Evolutionary conservation across 92 coral and sea anemone species (phyloP).

Genomic region (Palythoa caribaeorum): DNA sequence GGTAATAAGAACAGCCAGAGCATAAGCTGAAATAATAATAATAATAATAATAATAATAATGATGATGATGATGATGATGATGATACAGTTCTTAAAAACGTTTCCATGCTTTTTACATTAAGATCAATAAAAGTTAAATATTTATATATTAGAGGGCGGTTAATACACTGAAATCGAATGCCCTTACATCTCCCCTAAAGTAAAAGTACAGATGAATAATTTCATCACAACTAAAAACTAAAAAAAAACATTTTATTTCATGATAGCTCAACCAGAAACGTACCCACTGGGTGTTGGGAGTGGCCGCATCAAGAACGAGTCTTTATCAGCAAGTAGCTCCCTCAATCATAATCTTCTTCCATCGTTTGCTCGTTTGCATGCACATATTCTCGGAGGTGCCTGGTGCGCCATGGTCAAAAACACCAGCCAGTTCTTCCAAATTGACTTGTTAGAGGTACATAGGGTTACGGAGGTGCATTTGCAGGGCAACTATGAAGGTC

Average conservation of each 20-base stretch:
- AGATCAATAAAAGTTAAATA: too few relatives aligned
- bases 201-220: too few relatives aligned
- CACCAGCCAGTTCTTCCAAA: constrained; percentile 30
- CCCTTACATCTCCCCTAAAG: too few relatives aligned
- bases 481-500: constrained; percentile 35
- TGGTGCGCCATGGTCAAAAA: constrained; percentile 24
- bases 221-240: too few relatives aligned
- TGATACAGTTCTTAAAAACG: too few relatives aligned
- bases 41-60: too few relatives aligned
- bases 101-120: too few relatives aligned
- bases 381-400: constrained; percentile 17
- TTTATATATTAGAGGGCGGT: too few relatives aligned
- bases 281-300: constrained; percentile 11
- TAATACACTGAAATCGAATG: too few relatives aligned
- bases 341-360: constrained; percentile 9
- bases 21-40: too few relatives aligned
- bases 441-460: constrained; percentile 23
- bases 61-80: too few relatives aligned
- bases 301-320: constrained; percentile 34
- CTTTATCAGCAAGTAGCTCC: constrained; percentile 34
- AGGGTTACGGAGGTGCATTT: constrained; percentile 33
- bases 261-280: neutral
- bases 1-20: too few relatives aligned
- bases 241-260: neutral
- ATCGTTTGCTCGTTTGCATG: constrained; percentile 25